Evolutionary conservation across 2,797 vertebrate genomes (phyloP).

Genomic region (Neomorphus geoffroyi): DNA sequence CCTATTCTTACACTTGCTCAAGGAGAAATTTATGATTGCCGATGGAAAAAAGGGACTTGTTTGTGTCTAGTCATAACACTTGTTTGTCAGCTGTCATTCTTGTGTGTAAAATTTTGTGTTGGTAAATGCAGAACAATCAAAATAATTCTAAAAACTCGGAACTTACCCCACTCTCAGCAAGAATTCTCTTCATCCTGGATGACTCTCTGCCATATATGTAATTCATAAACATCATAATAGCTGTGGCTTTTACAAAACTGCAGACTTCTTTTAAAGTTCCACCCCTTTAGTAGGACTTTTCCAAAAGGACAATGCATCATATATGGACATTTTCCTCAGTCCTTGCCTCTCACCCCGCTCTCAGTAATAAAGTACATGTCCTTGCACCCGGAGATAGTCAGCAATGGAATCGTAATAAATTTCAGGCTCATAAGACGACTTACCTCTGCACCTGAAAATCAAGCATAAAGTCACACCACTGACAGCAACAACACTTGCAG

Average conservation of each 20-base stretch:
- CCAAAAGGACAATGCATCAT: background rate
- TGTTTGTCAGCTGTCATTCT: background rate
- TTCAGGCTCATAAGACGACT: background rate
- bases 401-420: background rate
- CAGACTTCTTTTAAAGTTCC: background rate
- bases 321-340: background rate
- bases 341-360: background rate
- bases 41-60: background rate
- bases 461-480: background rate
- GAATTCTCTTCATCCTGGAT: background rate
- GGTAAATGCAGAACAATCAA: background rate
- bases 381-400: background rate
- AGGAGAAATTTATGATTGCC: background rate
- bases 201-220: background rate
- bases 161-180: background rate
- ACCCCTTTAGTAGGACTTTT: background rate
- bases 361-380: background rate
- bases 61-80: background rate
- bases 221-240: background rate
- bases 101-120: background rate
- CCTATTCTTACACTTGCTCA: background rate
- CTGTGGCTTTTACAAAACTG: background rate
- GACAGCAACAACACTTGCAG: background rate
- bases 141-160: background rate
- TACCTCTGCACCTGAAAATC: background rate